Base-by-base conservation (phyloP, 1,140 invertebrate genomes). In the Araneus ventricosus region DNA sequence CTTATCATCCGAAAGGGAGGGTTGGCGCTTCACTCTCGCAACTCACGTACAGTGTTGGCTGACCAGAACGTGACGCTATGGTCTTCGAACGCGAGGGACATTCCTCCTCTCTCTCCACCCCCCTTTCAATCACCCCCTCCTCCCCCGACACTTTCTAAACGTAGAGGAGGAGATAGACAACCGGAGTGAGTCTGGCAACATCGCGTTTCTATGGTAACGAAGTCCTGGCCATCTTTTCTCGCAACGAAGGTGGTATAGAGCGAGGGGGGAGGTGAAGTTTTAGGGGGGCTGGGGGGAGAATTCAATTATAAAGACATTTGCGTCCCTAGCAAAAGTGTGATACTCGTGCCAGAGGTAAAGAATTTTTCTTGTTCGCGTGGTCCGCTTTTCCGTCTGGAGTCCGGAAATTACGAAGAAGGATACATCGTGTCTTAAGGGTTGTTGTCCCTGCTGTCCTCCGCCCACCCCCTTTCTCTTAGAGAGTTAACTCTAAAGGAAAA, bases 301-400 rank as follows among this genome's bases (percentile, higher is more conserved):
- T 93, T 93, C 91, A 93, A 93, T 93, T 93, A 93, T 87, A 93
- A 93, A 93, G 91, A 93, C 91, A 93, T 93, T 93, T 93, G 91
- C 84, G 91, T 87, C 91, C 70, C 63, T 22, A 59, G 91, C 84
- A 93, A 93, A 93, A 93, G 91, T 93, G 91, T 93, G 91, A 93
- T 93, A 93, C 91, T 93, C 61, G 84, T 87, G 52, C 91, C n/a
- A 85, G 91, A 93, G 91, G 85, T 87, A 93, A 85, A 41, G 59
- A 80, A 90, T 93, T 93, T 85, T 93, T 93, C 91, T 93, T 93
- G 89, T n/a, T 91, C 63, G 34, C 41, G 39, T 87, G 39, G 39
- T 70, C 75, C 88, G 61, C 88, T 52, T 88, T 90, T 82, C 88
- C 45, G 79, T 90, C 67, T 90, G 22, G 80, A 30, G 70, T 84